Conservation (phyloP, 2,888 invertebrate genomes). For the Augiades crinisus region DNA sequence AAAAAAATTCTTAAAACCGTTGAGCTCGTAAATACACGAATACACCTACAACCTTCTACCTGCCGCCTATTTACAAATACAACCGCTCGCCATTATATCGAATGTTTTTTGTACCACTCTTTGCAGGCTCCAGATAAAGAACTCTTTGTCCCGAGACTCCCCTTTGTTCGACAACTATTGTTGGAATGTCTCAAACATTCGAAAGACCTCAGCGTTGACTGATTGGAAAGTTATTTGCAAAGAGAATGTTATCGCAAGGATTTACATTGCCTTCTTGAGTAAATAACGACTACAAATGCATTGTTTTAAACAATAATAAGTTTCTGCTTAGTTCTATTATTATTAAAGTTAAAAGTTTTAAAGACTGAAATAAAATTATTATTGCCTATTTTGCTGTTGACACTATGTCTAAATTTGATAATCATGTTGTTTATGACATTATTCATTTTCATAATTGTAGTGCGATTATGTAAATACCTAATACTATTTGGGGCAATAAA, state of each 20-base stretch:
- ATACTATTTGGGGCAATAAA: too few species aligned
- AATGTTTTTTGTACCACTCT: conserved; percentile 55
- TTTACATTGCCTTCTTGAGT: conserved; percentile 5
- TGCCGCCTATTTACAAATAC: conserved; percentile 74
- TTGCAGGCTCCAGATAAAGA: conserved; percentile 54
- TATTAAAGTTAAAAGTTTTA: too few species aligned
- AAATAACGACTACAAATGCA: background rate
- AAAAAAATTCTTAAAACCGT: conserved; percentile 51
- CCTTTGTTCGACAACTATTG: conserved; percentile 49
- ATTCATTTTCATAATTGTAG: too few species aligned
- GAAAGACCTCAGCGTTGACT: conserved; percentile 21
- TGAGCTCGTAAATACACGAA: conserved; percentile 69
- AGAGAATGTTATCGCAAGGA: conserved; percentile 26
- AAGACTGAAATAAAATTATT: too few species aligned
- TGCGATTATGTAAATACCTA: too few species aligned
- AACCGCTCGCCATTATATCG: conserved; percentile 58
- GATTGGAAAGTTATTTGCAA: conserved; percentile 30
- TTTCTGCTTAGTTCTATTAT: too few species aligned
- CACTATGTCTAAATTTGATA: background rate
- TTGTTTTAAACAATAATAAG: background rate
- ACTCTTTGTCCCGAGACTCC: conserved; percentile 56
- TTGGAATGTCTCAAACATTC: conserved; percentile 30
- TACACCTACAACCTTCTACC: conserved; percentile 78
- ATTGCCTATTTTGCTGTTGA: too few species aligned
- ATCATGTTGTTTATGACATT: background rate